These are phyloP conservation scores for Ceyx melanurus DNA, from an alignment of 2,113 vertebrate species.

Conservation along the genomic window DNA sequence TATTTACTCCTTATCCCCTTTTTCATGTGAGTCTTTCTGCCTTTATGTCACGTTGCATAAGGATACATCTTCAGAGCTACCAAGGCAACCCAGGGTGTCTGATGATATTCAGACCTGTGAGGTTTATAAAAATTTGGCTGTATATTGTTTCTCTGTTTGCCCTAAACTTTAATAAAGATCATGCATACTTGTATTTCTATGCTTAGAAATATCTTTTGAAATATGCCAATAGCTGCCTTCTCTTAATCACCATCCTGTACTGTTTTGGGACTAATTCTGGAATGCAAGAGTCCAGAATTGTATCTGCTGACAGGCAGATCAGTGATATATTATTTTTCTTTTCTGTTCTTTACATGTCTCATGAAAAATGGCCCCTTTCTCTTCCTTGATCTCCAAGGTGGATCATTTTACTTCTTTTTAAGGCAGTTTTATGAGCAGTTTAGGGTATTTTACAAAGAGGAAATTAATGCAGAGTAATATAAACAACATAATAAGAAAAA, in stretches of 20 bases:
- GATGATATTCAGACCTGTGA: neutral
- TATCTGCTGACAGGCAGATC: neutral
- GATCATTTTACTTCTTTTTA: slow-evolving; percentile 40
- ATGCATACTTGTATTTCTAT: neutral
- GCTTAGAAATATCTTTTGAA: neutral
- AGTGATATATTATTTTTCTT: neutral
- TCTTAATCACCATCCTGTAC: neutral
- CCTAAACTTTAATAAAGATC: neutral
- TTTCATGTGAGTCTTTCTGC: neutral
- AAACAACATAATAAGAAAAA: neutral
- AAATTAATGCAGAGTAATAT: slow-evolving; percentile 35
- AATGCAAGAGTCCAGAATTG: neutral
- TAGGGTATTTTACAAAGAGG: slow-evolving; percentile 4
- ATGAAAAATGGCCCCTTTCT: neutral
- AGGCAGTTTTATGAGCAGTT: slow-evolving; percentile 4
- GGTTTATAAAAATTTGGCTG: neutral
- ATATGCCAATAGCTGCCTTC: neutral
- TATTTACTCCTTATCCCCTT: neutral
- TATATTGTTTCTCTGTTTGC: neutral
- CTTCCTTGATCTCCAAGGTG: slow-evolving; percentile 1
- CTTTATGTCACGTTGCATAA: neutral
- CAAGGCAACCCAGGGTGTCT: neutral
- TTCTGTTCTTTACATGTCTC: neutral
- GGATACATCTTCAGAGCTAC: neutral
- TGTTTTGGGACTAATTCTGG: neutral